These are phyloP conservation scores for Drosophila teissieri DNA, from an alignment of 1,140 invertebrate genomes.

Conservation along the genomic window DNA sequence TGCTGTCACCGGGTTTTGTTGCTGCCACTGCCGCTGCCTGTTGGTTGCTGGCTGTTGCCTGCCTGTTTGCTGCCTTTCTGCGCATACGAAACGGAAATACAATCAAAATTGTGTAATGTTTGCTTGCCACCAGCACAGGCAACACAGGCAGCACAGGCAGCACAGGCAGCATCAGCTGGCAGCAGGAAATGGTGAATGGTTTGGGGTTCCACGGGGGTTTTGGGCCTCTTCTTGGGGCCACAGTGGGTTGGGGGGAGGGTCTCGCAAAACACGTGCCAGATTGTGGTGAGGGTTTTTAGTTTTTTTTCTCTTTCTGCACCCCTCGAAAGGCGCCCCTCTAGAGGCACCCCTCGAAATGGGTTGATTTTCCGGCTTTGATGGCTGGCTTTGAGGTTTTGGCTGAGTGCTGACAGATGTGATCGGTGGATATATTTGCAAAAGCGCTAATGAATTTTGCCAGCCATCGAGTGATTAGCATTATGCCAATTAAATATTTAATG, in stretches of 20 bases:
- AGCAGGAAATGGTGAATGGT: slow-evolving; percentile 10
- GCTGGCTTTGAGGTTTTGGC: slow-evolving; percentile 52
- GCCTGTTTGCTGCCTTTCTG: slow-evolving; percentile 51
- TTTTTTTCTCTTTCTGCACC: slow-evolving; percentile 12
- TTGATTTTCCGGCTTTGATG: slow-evolving; percentile 27
- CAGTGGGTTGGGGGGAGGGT: too few relatives aligned
- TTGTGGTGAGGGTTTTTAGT: slow-evolving; percentile 49
- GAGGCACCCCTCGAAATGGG: slow-evolving; percentile 14
- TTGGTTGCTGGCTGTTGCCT: too few relatives aligned
- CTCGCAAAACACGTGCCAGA: slow-evolving; percentile 44
- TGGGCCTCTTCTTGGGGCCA: background rate
- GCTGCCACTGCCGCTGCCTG: slow-evolving; percentile 47
- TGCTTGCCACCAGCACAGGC: slow-evolving; percentile 55
- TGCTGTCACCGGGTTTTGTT: slow-evolving; percentile 61
- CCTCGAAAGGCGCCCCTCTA: too few relatives aligned
- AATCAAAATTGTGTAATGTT: slow-evolving; percentile 83
- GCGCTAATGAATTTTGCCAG: slow-evolving; percentile 68
- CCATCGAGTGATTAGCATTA: slow-evolving; percentile 77
- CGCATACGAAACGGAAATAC: slow-evolving; percentile 81
- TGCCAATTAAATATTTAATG: slow-evolving; percentile 75
- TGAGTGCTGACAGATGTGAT: slow-evolving; percentile 55
- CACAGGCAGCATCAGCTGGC: slow-evolving; percentile 36
- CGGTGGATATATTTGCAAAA: slow-evolving; percentile 23
- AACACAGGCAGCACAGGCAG: too few relatives aligned
- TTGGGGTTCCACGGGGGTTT: background rate